Evolutionary conservation across 64 coral and sea anemone genomes (phyloP).

Genomic region (Porites lutea): DNA sequence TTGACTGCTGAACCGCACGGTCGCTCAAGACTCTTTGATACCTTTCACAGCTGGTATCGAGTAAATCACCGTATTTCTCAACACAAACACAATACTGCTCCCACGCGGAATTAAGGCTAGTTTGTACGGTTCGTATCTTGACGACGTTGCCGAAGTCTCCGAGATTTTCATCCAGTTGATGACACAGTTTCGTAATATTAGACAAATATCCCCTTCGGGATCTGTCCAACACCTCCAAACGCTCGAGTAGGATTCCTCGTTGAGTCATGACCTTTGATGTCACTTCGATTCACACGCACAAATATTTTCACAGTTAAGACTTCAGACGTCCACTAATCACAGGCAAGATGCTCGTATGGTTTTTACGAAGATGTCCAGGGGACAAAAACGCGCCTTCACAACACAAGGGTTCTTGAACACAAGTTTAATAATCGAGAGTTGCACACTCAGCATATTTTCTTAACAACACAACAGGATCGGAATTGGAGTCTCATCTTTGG

Average conservation of each 20-base stretch:
- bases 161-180: not conserved
- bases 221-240: slow-evolving; percentile 22
- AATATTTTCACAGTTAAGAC: not conserved
- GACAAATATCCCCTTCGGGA: not conserved
- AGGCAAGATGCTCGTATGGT: not conserved
- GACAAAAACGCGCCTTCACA: not conserved
- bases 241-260: not conserved
- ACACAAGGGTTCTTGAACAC: too few species aligned
- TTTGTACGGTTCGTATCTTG: slow-evolving; percentile 14
- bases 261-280: slow-evolving; percentile 10
- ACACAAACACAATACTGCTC: slow-evolving; percentile 1
- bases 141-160: slow-evolving; percentile 9
- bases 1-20: too few species aligned
- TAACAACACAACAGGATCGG: too few species aligned
- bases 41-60: not conserved
- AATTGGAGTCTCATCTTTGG: too few species aligned
- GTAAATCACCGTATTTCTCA: slow-evolving; percentile 30
- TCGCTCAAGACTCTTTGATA: not conserved
- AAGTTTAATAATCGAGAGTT: too few species aligned
- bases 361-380: not conserved
- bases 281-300: not conserved
- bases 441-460: not conserved
- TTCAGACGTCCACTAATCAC: not conserved
- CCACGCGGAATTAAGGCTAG: not conserved
- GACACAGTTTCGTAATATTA: not conserved